These are phyloP conservation scores for Lethocerus indicus DNA, from an alignment of 1,140 invertebrate species.

Conservation along the genomic window DNA sequence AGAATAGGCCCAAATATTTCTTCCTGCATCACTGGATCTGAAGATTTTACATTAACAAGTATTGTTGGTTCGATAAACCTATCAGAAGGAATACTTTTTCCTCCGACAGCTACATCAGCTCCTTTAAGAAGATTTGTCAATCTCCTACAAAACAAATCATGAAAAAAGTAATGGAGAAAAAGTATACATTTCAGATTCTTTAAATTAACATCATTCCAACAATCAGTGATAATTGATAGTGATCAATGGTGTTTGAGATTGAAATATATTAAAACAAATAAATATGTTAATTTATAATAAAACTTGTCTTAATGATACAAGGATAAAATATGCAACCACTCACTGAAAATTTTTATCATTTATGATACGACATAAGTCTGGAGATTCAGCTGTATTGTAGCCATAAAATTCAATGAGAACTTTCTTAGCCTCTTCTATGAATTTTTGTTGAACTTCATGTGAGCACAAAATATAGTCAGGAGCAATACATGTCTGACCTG, in stretches of 20 bases:
- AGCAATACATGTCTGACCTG: slow-evolving; percentile 94
- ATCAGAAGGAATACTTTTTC: slow-evolving; percentile 51
- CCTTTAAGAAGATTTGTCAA: slow-evolving; percentile 40
- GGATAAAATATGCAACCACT: slow-evolving; percentile 19
- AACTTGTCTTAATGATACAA: too few relatives aligned
- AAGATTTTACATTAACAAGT: slow-evolving; percentile 47
- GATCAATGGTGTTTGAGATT: too few relatives aligned
- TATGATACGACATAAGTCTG: slow-evolving; percentile 74
- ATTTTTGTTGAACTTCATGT: slow-evolving; percentile 47
- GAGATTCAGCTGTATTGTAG: slow-evolving; percentile 55
- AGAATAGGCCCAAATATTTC: slow-evolving; percentile 93
- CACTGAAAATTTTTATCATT: slow-evolving; percentile 62
- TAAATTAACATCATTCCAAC: too few relatives aligned
- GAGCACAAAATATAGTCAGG: slow-evolving; percentile 94
- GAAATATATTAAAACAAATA: too few relatives aligned
- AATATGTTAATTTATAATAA: too few relatives aligned
- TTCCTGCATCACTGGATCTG: slow-evolving; percentile 71
- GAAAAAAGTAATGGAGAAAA: background rate
- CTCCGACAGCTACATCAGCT: slow-evolving; percentile 58
- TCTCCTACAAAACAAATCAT: slow-evolving; percentile 34
- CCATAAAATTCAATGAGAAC: slow-evolving; percentile 76
- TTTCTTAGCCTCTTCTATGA: slow-evolving; percentile 44
- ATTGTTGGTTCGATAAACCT: slow-evolving; percentile 74
- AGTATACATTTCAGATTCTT: background rate
- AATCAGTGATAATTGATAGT: too few relatives aligned